Evolutionary conservation across 2,797 vertebrate genomes (phyloP).

Genomic region (Phoeniculus purpureus): DNA sequence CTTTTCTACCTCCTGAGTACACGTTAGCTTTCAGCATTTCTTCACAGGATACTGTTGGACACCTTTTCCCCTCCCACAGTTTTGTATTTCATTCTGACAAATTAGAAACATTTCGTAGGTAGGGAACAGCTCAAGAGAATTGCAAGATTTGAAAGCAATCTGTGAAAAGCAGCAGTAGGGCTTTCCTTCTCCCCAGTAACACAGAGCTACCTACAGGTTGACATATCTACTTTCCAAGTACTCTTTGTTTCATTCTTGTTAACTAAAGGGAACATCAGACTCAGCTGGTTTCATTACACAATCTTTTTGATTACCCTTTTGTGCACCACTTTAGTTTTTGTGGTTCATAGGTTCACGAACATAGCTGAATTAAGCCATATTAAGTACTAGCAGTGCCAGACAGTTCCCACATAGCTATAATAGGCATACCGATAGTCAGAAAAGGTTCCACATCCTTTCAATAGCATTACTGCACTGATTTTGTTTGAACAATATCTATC

Average conservation of each 20-base stretch:
- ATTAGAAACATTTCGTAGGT: not conserved
- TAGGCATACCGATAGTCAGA: not conserved
- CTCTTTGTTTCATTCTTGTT: not conserved
- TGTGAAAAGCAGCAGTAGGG: not conserved
- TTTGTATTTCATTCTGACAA: not conserved
- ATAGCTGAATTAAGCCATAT: not conserved
- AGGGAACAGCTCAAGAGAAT: not conserved
- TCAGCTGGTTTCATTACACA: not conserved
- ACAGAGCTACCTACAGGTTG: not conserved
- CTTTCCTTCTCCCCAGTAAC: not conserved
- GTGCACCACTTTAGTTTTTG: not conserved
- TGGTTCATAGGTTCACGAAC: not conserved
- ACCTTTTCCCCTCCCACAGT: not conserved
- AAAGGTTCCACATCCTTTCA: not conserved
- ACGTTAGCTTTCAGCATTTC: not conserved
- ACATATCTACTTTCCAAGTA: not conserved
- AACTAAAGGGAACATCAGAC: not conserved
- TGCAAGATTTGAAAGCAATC: not conserved
- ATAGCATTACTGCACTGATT: not conserved
- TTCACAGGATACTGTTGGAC: not conserved
- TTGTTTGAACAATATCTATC: not conserved
- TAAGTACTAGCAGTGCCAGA: not conserved
- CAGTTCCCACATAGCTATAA: not conserved
- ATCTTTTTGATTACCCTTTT: not conserved
- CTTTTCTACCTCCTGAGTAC: not conserved